A percentile compares a stretch with the other conserved stretches of the same genome.
phyloP scores from a whole-genome alignment of 2,888 invertebrate genomes.

The Eugnorisma glareosa region DNA sequence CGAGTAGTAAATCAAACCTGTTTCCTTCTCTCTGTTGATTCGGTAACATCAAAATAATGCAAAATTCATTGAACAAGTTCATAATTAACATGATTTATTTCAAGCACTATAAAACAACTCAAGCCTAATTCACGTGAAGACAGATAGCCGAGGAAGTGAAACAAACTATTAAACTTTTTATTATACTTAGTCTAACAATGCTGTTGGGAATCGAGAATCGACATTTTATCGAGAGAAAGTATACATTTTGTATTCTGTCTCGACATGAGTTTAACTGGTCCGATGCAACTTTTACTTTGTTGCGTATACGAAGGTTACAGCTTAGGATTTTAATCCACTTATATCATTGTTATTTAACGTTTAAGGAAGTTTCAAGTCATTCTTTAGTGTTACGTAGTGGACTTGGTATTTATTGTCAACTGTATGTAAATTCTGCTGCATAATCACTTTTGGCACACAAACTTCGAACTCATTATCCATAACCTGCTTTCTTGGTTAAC shows the following conservation, averaged over 20 bases:
- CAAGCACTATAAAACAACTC: slow-evolving; percentile 8
- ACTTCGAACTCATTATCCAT: neutral
- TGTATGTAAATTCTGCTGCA: slow-evolving; percentile 29
- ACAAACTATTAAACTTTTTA: slow-evolving; percentile 50
- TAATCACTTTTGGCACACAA: slow-evolving; percentile 40
- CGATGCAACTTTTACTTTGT: slow-evolving; percentile 73
- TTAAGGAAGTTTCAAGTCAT: slow-evolving; percentile 28
- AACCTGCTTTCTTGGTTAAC: neutral
- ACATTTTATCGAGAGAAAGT: slow-evolving; percentile 73
- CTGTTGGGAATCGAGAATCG: slow-evolving; percentile 55
- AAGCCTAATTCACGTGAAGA: slow-evolving; percentile 31
- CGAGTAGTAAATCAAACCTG: slow-evolving; percentile 14
- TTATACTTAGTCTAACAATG: slow-evolving; percentile 57
- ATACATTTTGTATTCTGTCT: slow-evolving; percentile 72
- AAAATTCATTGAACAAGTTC: slow-evolving; percentile 16
- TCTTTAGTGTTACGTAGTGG: slow-evolving; percentile 20
- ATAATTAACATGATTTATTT: slow-evolving; percentile 39
- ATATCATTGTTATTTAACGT: slow-evolving; percentile 46
- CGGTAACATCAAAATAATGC: slow-evolving; percentile 4
- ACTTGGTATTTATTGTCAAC: slow-evolving; percentile 20
- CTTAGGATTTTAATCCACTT: slow-evolving; percentile 57
- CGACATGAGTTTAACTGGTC: slow-evolving; percentile 70
- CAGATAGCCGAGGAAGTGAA: slow-evolving; percentile 48
- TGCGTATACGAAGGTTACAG: slow-evolving; percentile 61
- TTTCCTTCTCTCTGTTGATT: neutral